These are phyloP conservation scores for Galerucella nymphaeae DNA, from an alignment of 2,888 invertebrate species.

Conservation along the genomic window DNA sequence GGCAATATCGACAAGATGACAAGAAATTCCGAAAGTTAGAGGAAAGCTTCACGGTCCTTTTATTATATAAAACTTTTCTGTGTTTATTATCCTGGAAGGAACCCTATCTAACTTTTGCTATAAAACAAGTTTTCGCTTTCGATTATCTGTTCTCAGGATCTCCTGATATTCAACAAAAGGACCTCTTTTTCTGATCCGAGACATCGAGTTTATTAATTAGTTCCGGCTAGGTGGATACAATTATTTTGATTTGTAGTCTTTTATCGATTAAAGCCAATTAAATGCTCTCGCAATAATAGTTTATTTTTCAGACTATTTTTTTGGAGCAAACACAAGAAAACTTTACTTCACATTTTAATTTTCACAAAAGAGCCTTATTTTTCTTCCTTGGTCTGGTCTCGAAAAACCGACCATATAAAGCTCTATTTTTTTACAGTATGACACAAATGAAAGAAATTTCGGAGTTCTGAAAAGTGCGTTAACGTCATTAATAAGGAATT, in stretches of 20 bases:
- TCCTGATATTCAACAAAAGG: slow-evolving; percentile 12
- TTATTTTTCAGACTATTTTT: too few relatives aligned
- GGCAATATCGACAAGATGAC: slow-evolving; percentile 42
- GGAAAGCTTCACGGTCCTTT: slow-evolving; percentile 41
- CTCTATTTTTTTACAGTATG: too few relatives aligned
- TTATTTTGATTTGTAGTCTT: neutral
- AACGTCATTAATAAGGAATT: too few relatives aligned
- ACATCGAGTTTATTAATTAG: slow-evolving; percentile 1
- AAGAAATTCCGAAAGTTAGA: slow-evolving; percentile 38
- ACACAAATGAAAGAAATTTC: too few relatives aligned
- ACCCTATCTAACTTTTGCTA: slow-evolving; percentile 44
- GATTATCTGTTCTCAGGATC: slow-evolving; percentile 35
- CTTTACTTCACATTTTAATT: too few relatives aligned
- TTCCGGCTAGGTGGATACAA: neutral
- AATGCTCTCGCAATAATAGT: neutral
- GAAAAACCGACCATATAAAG: too few relatives aligned
- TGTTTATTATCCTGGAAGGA: slow-evolving; percentile 43
- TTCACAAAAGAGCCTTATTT: too few relatives aligned
- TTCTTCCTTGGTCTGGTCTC: too few relatives aligned
- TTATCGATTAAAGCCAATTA: neutral
- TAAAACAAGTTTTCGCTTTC: slow-evolving; percentile 44
- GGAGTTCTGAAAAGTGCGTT: too few relatives aligned
- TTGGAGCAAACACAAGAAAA: too few relatives aligned
- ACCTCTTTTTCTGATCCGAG: neutral
- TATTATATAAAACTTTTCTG: slow-evolving; percentile 43